These are phyloP conservation scores for Drosophila obscura DNA, from an alignment of 1,140 invertebrate genomes.

Conservation along the genomic window DNA sequence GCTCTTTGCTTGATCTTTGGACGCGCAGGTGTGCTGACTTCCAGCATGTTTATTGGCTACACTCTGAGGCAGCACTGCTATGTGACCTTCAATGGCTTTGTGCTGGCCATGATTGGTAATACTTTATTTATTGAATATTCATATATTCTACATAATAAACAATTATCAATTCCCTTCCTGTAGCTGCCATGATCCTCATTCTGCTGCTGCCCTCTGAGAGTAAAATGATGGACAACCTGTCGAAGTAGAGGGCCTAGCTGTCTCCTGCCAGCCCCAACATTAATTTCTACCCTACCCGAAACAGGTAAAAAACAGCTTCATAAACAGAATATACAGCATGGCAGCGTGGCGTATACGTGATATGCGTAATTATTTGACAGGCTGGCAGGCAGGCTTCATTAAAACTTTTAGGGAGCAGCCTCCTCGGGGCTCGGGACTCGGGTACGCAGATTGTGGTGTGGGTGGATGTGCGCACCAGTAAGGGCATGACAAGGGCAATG, in stretches of 20 bases:
- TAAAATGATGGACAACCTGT: background rate
- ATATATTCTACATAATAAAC: background rate
- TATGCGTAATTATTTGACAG: constrained; percentile 47
- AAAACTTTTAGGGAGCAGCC: constrained; percentile 30
- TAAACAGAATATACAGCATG: background rate
- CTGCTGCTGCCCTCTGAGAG: constrained; percentile 7
- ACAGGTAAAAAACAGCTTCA: no score
- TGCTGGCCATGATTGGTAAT: constrained; percentile 12
- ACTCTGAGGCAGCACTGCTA: constrained; percentile 23
- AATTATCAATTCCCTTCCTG: no score
- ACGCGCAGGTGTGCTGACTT: constrained; percentile 8
- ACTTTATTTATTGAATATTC: background rate
- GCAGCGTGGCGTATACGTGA: constrained; percentile 31
- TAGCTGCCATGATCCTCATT: no score
- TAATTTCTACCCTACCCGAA: background rate
- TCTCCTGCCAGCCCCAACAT: background rate
- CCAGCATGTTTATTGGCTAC: constrained; percentile 37
- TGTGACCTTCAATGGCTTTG: constrained; percentile 36
- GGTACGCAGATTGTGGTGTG: no score
- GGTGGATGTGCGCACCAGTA: background rate
- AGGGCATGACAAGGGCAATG: constrained; percentile 8
- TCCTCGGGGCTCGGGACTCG: no score
- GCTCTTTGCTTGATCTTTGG: constrained; percentile 23
- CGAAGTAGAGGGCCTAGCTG: background rate
- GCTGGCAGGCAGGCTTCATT: constrained; percentile 25